Evolutionary conservation across 2,113 vertebrate genomes (phyloP), one percentile per base, ranked within the genome.

Genomic region (Periophthalmus modestus): DNA sequence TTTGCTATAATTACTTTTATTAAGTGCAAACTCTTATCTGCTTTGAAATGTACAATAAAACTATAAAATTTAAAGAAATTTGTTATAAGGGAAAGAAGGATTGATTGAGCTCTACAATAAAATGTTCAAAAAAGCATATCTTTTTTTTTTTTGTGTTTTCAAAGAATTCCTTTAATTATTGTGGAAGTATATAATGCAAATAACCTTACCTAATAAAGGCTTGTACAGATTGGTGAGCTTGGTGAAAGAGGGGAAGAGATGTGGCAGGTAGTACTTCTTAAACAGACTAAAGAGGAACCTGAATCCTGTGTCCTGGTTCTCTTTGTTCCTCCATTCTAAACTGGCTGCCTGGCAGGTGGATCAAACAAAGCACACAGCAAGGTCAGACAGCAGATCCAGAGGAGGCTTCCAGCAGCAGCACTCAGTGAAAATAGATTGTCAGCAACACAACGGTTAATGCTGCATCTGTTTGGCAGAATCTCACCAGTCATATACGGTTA

Each of bases 201-300:
- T 67, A 46, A 72, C 7, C 95, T 94, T 92, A 99, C 98, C 98
- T 77, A 99, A 94, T 81, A 97, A 94, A 85, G 98, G 98, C 84
- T 98, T 98, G 92, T 99, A 99, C 85, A 99, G 94, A 88, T 98
- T 98, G 78, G 97, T 98, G 77, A 96, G 91, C 86, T 98, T 99
- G 75, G 96, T 96, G 89, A 98, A 99, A 46, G 96, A 95, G 23
- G 98, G 97, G 88, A 99, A 99, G 18, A 99, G 91, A 88, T 99
- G 96, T 75, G 95, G 96, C 91, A 99, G 95, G 85, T 99, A 99
- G 94, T 97, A 99, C 88, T 98, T 99, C 91, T 96, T 95, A 92
- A 99, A 99, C 59, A 99, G 93, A 23, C 95, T 94, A 86, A 99
- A 98, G 82, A 99, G 96, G 92, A 99, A 99, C 84, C 96, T 96